These are phyloP conservation scores for Dryocosmus kuriphilus DNA, from an alignment of 2,888 invertebrate species.

Conservation along the genomic window DNA sequence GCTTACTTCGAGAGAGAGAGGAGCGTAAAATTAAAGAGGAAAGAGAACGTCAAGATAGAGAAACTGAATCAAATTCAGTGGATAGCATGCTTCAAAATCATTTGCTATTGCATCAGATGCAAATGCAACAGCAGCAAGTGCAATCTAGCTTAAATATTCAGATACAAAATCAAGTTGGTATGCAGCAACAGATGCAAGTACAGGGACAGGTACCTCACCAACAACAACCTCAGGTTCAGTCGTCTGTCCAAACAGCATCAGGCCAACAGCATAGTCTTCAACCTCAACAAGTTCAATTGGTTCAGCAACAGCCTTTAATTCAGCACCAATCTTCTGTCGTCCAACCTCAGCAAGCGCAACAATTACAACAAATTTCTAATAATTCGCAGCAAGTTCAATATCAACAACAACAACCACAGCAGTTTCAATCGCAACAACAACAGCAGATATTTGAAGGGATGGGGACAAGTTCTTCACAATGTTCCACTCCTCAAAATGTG, in stretches of 20 bases:
- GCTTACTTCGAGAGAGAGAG: constrained; percentile 83
- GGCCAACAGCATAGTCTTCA: constrained; percentile 72
- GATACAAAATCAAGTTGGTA: constrained; percentile 49
- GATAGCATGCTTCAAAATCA: constrained; percentile 72
- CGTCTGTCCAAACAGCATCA: constrained; percentile 75
- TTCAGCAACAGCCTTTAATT: constrained; percentile 78
- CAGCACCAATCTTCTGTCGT: constrained; percentile 73
- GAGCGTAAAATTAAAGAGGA: constrained; percentile 79
- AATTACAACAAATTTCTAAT: constrained; percentile 75
- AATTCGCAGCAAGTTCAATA: constrained; percentile 77
- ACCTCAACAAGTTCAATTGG: constrained; percentile 77
- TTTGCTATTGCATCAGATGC: constrained; percentile 67
- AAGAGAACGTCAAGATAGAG: constrained; percentile 76
- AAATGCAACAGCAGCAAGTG: constrained; percentile 63
- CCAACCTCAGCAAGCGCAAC: constrained; percentile 73
- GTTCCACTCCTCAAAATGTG: constrained; percentile 75
- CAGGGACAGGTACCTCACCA: constrained; percentile 63
- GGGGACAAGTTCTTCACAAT: constrained; percentile 70
- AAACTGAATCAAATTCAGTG: constrained; percentile 66
- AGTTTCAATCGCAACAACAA: constrained; percentile 68
- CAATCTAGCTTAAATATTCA: constrained; percentile 54
- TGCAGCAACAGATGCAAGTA: constrained; percentile 53
- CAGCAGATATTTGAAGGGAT: constrained; percentile 67
- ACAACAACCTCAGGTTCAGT: constrained; percentile 70
- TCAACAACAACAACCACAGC: constrained; percentile 65